Base-by-base conservation (phyloP, 2,113 vertebrate genomes). In the Nymphicus hollandicus region DNA sequence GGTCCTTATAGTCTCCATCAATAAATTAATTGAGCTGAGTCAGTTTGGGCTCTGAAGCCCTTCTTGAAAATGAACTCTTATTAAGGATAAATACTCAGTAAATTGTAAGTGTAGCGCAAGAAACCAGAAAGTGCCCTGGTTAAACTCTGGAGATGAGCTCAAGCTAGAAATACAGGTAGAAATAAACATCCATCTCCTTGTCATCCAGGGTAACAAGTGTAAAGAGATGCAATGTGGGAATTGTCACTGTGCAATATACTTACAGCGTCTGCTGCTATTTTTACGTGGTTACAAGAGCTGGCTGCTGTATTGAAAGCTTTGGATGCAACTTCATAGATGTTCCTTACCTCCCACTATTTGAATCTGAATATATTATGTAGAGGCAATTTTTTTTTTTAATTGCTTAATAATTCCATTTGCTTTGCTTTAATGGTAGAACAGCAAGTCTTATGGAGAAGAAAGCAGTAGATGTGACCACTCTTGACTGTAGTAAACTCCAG, bases 31-130 rank as follows among this genome's bases (percentile, higher is more conserved):
- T 81, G 61, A 92, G 65, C 69, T 92, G 83, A 91, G 55, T 60
- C 88, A 89, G 72, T 64, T 72, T 81, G 69, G 77, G 46, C 80
- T 92, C 80, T 93, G 33, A 39, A 90, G 60, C 11, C 10, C 28
- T 86, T 86, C 91, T 76, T 74, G 60, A 78, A 92, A 92, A 95
- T 60, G 25, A 95, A 47, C 47, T 78, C 46, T 88, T 79, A 90
- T 89, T 92, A 95, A 95, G 46, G 27, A 31, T 71, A 93, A 91
- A 93, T 55, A 65, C 44, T 70, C 28, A 49, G 31, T 70, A 80
- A 93, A 83, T 31, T 66, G 9, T 39, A 88, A 83, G n/a, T 73
- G 37, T 31, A 50, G 14, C 33, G 29, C 31, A 90, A 94, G 63
- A 16, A 86, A 46, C 18, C 37, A 77, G 63, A 88, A 88, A 81